Percentiles rank a stretch among this genome's conserved stretches.
Conservation (phyloP, 2,113 vertebrate species). For the Ascaphus truei region DNA sequence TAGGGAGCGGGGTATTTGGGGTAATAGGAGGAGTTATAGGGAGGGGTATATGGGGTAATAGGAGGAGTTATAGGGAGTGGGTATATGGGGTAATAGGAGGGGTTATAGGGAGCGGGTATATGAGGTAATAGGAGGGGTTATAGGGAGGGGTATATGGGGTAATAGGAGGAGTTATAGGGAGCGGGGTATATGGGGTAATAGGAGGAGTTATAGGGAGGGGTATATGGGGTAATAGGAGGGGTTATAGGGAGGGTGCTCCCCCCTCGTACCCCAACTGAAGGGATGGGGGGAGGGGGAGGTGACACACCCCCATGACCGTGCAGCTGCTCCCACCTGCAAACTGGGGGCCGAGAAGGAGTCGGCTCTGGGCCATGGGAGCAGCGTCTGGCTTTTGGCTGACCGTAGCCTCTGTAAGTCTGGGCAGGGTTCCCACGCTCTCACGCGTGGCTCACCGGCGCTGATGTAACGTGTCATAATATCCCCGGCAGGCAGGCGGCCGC, state of each 20-base stretch:
- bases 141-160: not conserved
- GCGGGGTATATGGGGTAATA: not conserved
- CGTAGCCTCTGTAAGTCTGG: conserved; percentile 30
- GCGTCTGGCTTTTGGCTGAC: conserved; percentile 36
- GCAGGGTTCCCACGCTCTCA: conserved; percentile 37
- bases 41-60: too few relatives aligned
- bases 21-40: not conserved
- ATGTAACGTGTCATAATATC: conserved; percentile 38
- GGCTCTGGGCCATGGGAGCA: conserved; percentile 32
- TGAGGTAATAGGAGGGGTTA: not conserved
- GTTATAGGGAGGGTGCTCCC: not conserved
- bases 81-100: too few relatives aligned
- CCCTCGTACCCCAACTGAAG: not conserved
- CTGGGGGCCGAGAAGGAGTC: conserved; percentile 13
- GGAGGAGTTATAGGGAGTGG: too few relatives aligned
- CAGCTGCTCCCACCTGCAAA: conserved; percentile 14
- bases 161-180: not conserved
- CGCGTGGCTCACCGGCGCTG: conserved; percentile 32
- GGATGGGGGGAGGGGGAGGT: not conserved
- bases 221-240: not conserved
- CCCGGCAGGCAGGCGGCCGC: not conserved
- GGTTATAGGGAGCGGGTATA: not conserved
- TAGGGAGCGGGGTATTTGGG: too few relatives aligned
- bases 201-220: not conserved
- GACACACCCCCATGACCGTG: conserved; percentile 31